Evolutionary conservation across 2,797 vertebrate genomes (phyloP).

Genomic region (Syncerus caffer): DNA sequence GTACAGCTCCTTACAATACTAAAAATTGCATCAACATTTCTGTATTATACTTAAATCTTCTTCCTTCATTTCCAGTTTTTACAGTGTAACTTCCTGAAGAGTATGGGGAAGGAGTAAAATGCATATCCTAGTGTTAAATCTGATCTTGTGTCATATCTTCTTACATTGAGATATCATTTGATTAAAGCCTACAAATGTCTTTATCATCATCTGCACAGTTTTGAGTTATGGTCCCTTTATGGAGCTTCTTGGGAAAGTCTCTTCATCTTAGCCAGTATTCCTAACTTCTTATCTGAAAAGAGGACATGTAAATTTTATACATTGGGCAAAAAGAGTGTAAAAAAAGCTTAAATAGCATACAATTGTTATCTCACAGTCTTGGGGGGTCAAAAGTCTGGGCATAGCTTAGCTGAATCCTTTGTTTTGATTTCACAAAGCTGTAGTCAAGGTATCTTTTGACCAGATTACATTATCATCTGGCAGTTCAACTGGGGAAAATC

Average conservation of each 20-base stretch:
- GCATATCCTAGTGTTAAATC: not conserved
- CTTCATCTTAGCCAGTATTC: not conserved
- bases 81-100: not conserved
- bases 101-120: not conserved
- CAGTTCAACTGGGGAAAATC: not conserved
- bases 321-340: not conserved
- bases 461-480: not conserved
- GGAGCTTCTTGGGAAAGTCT: not conserved
- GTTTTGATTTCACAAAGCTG: not conserved
- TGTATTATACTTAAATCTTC: not conserved
- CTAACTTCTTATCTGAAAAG: not conserved
- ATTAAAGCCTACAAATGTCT: not conserved
- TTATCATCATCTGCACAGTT: not conserved
- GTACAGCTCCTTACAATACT: not conserved
- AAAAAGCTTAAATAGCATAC: not conserved
- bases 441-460: not conserved
- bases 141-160: not conserved
- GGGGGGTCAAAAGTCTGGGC: not conserved
- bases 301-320: not conserved
- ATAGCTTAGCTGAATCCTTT: not conserved
- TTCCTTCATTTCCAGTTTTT: not conserved
- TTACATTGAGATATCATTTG: not conserved
- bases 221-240: not conserved
- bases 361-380: not conserved
- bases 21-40: not conserved